These are phyloP conservation scores for Mythimna vitellina DNA, from an alignment of 2,888 invertebrate species.

Conservation along the genomic window DNA sequence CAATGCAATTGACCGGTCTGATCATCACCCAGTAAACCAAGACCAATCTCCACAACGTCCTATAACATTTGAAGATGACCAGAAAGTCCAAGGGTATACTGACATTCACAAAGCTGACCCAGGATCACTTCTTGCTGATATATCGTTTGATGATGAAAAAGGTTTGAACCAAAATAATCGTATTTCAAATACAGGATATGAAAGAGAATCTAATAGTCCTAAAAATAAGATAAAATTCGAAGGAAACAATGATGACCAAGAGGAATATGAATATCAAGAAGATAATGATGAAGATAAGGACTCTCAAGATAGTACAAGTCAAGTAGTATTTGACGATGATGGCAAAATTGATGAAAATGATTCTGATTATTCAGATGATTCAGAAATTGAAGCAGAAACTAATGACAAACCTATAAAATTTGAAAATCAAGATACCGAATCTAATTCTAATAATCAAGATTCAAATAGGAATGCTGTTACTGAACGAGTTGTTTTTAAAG, in stretches of 20 bases:
- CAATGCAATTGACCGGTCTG: conserved; percentile 56
- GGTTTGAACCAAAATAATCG: conserved; percentile 30
- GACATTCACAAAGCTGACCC: conserved; percentile 1
- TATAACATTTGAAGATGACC: conserved; percentile 45
- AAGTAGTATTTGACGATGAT: conserved; percentile 34
- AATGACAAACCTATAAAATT: conserved; percentile 40
- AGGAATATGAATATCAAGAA: conserved; percentile 7
- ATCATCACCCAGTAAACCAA: conserved; percentile 38
- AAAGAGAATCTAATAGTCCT: neutral
- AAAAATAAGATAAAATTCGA: conserved; percentile 61
- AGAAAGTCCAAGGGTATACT: neutral
- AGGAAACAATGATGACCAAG: conserved; percentile 37
- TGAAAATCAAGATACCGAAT: conserved; percentile 21
- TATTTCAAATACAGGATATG: neutral
- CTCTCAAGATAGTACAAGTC: neutral
- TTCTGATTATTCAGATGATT: conserved; percentile 22
- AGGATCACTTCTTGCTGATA: neutral
- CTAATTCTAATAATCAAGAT: neutral
- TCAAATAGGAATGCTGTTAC: neutral
- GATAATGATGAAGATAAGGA: neutral
- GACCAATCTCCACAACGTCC: conserved; percentile 24
- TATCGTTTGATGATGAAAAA: conserved; percentile 27
- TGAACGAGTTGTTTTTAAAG: conserved; percentile 40
- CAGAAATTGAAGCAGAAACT: conserved; percentile 10
- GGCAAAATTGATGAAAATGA: conserved; percentile 3